Percentiles rank a stretch among this genome's conserved stretches.
Evolutionary conservation across 2,888 invertebrate genomes (phyloP).

Genomic region (Formica aserva): DNA sequence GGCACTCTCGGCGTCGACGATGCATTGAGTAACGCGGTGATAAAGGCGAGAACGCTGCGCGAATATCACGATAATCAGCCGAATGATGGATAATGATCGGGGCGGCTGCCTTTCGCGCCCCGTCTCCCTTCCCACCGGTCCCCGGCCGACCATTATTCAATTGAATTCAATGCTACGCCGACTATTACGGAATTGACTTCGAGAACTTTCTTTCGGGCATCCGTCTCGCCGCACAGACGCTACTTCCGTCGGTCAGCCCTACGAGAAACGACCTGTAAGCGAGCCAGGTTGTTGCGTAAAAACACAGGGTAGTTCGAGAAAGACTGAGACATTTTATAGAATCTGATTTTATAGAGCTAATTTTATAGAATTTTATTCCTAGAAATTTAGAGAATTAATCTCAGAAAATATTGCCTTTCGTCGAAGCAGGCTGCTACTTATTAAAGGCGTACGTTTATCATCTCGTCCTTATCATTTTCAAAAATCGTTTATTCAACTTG

Average conservation of each 20-base stretch:
- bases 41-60: conserved; percentile 79
- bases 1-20: conserved; percentile 67
- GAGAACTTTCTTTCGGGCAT: conserved; percentile 85
- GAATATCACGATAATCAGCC: conserved; percentile 82
- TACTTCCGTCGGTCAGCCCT: conserved; percentile 73
- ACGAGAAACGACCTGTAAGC: conserved; percentile 61
- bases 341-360: not conserved
- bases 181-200: conserved; percentile 85
- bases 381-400: not conserved
- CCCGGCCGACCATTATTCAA: conserved; percentile 83
- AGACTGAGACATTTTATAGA: not conserved
- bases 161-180: conserved; percentile 85
- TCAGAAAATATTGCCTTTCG: not conserved
- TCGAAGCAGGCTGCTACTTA: not conserved
- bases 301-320: not conserved
- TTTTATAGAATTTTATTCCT: not conserved
- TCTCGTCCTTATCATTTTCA: not conserved
- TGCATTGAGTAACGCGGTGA: conserved; percentile 77
- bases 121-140: conserved; percentile 60
- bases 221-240: conserved; percentile 80
- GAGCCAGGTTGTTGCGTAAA: not conserved
- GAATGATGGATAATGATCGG: conserved; percentile 84
- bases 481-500: not conserved
- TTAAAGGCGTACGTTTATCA: not conserved
- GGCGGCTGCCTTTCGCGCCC: conserved; percentile 82